Evolutionary conservation across 2,888 invertebrate genomes (phyloP).

Genomic region (Resseliella maxima): DNA sequence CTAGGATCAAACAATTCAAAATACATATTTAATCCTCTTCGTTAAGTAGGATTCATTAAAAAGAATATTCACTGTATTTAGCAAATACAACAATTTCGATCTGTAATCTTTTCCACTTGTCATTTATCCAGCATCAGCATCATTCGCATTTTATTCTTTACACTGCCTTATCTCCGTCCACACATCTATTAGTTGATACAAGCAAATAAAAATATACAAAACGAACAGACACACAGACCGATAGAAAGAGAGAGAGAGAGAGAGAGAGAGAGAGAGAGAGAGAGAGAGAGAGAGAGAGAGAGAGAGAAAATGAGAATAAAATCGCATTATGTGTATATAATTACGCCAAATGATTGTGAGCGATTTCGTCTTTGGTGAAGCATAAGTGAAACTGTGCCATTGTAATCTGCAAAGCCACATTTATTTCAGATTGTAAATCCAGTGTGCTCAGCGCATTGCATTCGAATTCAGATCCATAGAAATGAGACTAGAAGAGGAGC

Average conservation of each 20-base stretch:
- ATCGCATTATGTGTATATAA: slow-evolving; percentile 48
- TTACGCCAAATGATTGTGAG: slow-evolving; percentile 34
- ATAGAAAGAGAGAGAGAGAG: neutral
- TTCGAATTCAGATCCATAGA: too few species aligned
- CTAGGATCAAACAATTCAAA: slow-evolving; percentile 27
- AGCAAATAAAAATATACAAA: neutral
- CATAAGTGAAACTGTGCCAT: slow-evolving; percentile 42
- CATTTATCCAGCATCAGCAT: neutral
- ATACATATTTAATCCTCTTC: slow-evolving; percentile 36
- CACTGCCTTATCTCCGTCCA: neutral
- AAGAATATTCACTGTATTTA: slow-evolving; percentile 41
- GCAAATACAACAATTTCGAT: slow-evolving; percentile 24
- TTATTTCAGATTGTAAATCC: slow-evolving; percentile 31
- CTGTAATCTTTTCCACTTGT: slow-evolving; percentile 23
- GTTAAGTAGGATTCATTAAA: slow-evolving; percentile 47
- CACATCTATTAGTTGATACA: neutral
- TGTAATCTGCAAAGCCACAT: slow-evolving; percentile 4
- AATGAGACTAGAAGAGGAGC: too few species aligned
- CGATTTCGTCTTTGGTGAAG: slow-evolving; percentile 43
- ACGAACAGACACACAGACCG: neutral
- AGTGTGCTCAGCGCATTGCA: neutral
- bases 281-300: neutral
- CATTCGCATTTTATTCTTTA: neutral
- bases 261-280: neutral
- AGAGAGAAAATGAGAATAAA: neutral